Evolutionary conservation across 1,140 invertebrate species (phyloP).

Genomic region (Bemisia tabaci): DNA sequence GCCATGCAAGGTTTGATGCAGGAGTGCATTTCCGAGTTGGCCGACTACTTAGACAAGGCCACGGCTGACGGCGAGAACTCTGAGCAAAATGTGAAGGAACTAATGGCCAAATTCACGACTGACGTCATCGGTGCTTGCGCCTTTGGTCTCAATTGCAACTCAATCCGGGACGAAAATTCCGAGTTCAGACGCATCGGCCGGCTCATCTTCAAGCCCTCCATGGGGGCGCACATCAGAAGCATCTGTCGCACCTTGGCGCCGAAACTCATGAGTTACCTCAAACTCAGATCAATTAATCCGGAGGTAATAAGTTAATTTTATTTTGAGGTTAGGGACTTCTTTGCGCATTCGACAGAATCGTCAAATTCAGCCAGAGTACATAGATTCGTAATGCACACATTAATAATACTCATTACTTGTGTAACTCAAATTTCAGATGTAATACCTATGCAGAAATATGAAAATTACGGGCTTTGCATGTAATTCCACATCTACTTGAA

Average conservation of each 20-base stretch:
- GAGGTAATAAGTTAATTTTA: slow-evolving; percentile 23
- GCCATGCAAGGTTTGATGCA: slow-evolving; percentile 36
- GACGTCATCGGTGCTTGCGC: slow-evolving; percentile 41
- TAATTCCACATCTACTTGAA: too few species aligned
- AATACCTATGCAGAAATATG: too few species aligned
- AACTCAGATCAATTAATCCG: slow-evolving; percentile 4
- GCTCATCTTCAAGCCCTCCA: slow-evolving; percentile 25
- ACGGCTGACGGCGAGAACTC: background rate
- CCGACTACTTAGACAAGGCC: slow-evolving; percentile 18
- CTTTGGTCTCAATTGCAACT: slow-evolving; percentile 40
- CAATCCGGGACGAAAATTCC: slow-evolving; percentile 33
- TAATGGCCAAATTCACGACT: slow-evolving; percentile 36
- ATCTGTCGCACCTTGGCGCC: background rate
- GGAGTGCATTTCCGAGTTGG: slow-evolving; percentile 26
- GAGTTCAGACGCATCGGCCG: slow-evolving; percentile 35
- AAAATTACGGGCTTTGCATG: too few species aligned
- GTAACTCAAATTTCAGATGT: too few species aligned
- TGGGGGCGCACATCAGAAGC: slow-evolving; percentile 14
- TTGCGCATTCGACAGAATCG: slow-evolving; percentile 22
- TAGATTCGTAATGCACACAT: too few species aligned
- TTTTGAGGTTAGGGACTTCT: slow-evolving; percentile 17
- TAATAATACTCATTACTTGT: too few species aligned
- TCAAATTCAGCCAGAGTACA: too few species aligned
- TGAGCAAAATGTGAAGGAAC: slow-evolving; percentile 24
- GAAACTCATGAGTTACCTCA: background rate